Conservation (phyloP, 2,797 vertebrate genomes). For the Platalea minor region DNA sequence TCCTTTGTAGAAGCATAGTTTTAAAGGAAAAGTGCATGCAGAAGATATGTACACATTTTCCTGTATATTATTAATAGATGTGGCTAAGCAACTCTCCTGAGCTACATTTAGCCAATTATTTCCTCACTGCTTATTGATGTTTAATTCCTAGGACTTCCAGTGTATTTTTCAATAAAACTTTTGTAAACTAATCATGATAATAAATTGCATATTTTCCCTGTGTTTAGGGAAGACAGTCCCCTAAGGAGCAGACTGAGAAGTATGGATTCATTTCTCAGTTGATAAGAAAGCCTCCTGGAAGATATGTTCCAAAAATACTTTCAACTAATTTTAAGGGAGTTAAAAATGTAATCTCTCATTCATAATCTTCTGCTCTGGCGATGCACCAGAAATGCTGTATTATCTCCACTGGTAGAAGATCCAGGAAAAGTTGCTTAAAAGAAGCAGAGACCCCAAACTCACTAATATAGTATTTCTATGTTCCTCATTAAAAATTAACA, state of each 20-base stretch:
- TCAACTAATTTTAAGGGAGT: neutral
- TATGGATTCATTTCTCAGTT: neutral
- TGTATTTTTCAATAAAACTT: conserved; percentile 45
- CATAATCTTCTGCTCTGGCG: neutral
- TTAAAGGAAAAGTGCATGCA: conserved; percentile 5
- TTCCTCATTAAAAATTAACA: neutral
- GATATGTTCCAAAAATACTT: neutral
- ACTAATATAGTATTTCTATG: neutral
- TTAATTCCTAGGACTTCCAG: neutral
- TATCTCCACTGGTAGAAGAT: neutral
- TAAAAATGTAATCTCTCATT: neutral
- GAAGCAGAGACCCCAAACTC: neutral
- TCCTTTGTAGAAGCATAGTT: conserved; percentile 3
- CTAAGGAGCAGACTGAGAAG: neutral
- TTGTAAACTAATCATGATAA: neutral
- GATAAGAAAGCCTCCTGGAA: neutral
- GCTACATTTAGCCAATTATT: conserved; percentile 23
- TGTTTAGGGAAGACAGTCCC: neutral
- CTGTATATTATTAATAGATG: neutral
- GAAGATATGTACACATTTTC: neutral
- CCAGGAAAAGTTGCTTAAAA: neutral
- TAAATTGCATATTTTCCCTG: neutral
- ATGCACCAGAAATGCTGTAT: neutral
- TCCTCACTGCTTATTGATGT: neutral
- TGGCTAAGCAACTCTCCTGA: neutral